A percentile compares a stretch with the other conserved stretches of the same genome.
These are phyloP conservation scores for Athalia circularis DNA, from an alignment of 2,888 invertebrate genomes.

Conservation along the genomic window DNA sequence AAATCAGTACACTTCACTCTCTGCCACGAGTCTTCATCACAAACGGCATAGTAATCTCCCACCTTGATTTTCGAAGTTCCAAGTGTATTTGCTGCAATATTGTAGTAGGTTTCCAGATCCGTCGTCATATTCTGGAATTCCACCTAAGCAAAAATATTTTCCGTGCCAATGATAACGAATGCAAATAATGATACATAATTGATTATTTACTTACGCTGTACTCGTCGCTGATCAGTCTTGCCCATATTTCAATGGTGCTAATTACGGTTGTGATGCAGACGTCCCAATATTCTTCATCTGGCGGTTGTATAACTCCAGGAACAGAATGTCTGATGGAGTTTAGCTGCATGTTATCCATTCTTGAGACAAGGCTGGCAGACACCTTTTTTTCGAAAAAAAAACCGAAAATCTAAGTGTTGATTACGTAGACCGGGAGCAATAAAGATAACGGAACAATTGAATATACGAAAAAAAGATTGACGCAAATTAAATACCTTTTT, in stretches of 20 bases:
- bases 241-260: slow-evolving; percentile 81
- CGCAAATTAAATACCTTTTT: background rate
- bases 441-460: too few species aligned
- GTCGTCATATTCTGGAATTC: slow-evolving; percentile 69
- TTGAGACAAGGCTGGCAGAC: slow-evolving; percentile 1
- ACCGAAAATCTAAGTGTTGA: background rate
- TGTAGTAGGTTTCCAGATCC: slow-evolving; percentile 73
- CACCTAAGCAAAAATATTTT: slow-evolving; percentile 63
- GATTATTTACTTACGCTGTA: slow-evolving; percentile 77
- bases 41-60: slow-evolving; percentile 74
- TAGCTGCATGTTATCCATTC: slow-evolving; percentile 53
- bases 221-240: slow-evolving; percentile 79
- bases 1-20: slow-evolving; percentile 72
- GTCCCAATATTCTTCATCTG: slow-evolving; percentile 77
- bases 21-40: slow-evolving; percentile 73
- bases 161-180: too few species aligned
- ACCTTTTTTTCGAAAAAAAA: background rate
- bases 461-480: too few species aligned
- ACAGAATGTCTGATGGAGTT: slow-evolving; percentile 54
- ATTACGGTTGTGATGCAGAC: slow-evolving; percentile 79
- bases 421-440: too few species aligned
- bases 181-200: too few species aligned
- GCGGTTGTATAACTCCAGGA: slow-evolving; percentile 60
- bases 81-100: slow-evolving; percentile 52
- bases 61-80: slow-evolving; percentile 58